Conservation (phyloP, 2,113 vertebrate species). For the Electrona antarctica region DNA sequence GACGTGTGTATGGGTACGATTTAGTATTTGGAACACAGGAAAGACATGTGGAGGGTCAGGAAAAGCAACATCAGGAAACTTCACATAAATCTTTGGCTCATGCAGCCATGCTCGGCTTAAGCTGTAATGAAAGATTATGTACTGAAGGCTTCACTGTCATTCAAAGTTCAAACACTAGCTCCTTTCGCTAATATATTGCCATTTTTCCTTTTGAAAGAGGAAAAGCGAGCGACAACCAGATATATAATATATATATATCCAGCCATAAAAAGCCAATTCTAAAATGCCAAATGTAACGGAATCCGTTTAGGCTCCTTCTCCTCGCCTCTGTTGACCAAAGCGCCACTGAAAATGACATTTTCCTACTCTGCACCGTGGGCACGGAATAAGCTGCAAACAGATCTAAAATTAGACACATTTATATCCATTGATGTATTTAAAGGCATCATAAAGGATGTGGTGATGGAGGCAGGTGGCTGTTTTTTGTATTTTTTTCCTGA, state of each 20-base stretch:
- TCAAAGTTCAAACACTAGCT: constrained; percentile 3
- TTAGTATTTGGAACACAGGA: no score
- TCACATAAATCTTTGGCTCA: constrained; percentile 4
- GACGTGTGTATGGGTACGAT: no score
- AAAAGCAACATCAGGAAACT: constrained; percentile 11
- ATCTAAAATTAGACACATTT: no score
- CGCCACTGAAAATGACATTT: neutral
- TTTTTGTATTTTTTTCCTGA: no score
- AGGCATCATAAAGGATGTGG: no score
- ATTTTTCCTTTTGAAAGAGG: constrained; percentile 17
- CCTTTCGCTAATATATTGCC: neutral
- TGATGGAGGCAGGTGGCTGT: no score
- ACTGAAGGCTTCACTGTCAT: constrained; percentile 6
- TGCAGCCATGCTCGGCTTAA: constrained; percentile 9
- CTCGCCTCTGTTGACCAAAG: constrained; percentile 12
- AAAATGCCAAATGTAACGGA: constrained; percentile 44
- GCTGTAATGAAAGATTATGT: constrained; percentile 9
- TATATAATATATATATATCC: neutral
- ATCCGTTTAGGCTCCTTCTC: constrained; percentile 32
- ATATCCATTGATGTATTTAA: no score
- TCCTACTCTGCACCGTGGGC: no score
- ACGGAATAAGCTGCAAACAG: no score
- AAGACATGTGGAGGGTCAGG: constrained; percentile 29
- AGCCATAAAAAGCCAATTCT: constrained; percentile 21
- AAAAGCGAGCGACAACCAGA: neutral